Conservation (phyloP, 2,797 vertebrate genomes). For the Rhadinocentrus ornatus region DNA sequence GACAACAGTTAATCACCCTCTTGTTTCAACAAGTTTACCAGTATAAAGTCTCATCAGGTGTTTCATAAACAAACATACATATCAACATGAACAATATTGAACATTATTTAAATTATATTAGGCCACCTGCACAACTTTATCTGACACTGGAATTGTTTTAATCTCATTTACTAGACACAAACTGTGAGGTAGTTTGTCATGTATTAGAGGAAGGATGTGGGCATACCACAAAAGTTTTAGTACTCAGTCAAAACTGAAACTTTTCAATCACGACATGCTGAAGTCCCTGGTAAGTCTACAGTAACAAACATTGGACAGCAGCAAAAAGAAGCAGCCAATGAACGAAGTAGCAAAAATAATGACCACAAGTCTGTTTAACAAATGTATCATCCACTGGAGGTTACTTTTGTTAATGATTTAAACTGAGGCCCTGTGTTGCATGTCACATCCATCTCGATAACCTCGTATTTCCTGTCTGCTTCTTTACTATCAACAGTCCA, state of each 20-base stretch:
- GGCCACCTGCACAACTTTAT: not conserved
- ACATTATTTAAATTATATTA: not conserved
- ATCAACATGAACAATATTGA: not conserved
- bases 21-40: not conserved
- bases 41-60: not conserved
- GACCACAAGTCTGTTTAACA: slow-evolving; percentile 1
- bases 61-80: not conserved
- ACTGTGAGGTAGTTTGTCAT: not conserved
- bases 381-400: not conserved
- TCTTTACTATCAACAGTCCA: not conserved
- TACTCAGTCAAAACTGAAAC: slow-evolving; percentile 19
- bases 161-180: slow-evolving; percentile 11
- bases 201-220: slow-evolving; percentile 43
- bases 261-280: slow-evolving; percentile 4
- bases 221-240: slow-evolving; percentile 19
- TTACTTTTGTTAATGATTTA: not conserved
- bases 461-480: not conserved
- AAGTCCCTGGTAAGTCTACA: slow-evolving; percentile 2
- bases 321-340: not conserved
- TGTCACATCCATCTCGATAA: not conserved
- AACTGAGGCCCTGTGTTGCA: not conserved
- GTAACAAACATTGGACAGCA: slow-evolving; percentile 4
- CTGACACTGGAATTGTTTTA: not conserved
- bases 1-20: not conserved
- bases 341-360: not conserved